These are phyloP conservation scores for Pegoplata infirma DNA, from an alignment of 2,888 invertebrate species.

Conservation along the genomic window DNA sequence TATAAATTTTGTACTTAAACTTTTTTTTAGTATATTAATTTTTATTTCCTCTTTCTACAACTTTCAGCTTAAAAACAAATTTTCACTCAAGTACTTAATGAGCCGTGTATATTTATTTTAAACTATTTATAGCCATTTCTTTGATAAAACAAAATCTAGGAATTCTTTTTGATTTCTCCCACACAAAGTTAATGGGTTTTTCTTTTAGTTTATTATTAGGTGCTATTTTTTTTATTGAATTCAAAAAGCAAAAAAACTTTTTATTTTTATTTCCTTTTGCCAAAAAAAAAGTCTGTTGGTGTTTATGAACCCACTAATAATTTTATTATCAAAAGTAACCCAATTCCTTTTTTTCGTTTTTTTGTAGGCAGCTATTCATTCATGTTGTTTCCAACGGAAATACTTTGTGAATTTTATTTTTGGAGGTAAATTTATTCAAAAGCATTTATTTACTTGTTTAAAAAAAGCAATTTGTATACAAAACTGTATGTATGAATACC, in stretches of 20 bases:
- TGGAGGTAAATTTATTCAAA: slow-evolving; percentile 44
- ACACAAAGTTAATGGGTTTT: neutral
- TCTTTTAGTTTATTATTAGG: too few relatives aligned
- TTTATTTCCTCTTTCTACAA: neutral
- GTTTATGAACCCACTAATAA: slow-evolving; percentile 26
- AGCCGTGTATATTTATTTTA: neutral
- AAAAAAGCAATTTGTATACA: slow-evolving; percentile 42
- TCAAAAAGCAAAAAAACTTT: neutral
- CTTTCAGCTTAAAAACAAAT: neutral
- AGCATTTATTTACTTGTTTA: slow-evolving; percentile 49
- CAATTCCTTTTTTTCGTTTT: slow-evolving; percentile 45
- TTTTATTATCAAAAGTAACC: slow-evolving; percentile 55
- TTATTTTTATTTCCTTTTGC: too few relatives aligned
- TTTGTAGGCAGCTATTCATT: slow-evolving; percentile 5
- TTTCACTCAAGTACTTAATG: neutral
- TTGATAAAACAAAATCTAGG: neutral
- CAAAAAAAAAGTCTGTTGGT: neutral
- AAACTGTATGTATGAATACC: slow-evolving; percentile 22
- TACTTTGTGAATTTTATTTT: slow-evolving; percentile 30
- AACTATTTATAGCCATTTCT: neutral
- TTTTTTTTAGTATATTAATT: neutral
- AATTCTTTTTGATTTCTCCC: neutral
- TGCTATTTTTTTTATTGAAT: neutral
- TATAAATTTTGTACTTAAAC: slow-evolving; percentile 6
- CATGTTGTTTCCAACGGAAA: slow-evolving; percentile 40